Evolutionary conservation across 2,797 vertebrate species (phyloP), one percentile per base, ranked within the genome.

Genomic region (Tangara arthus): DNA sequence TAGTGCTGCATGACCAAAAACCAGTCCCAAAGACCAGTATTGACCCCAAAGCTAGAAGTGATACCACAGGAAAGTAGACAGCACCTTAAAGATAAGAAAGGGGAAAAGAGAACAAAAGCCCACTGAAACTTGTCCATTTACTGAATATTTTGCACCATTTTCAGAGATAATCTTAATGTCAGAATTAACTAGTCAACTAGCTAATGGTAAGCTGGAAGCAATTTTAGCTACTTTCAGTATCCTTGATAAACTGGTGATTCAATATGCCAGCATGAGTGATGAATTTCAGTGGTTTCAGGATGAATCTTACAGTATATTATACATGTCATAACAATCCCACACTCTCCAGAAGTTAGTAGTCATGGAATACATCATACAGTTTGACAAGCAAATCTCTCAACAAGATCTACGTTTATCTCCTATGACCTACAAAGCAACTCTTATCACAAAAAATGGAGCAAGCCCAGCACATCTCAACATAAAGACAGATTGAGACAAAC

Each of bases 291-390:
- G 42, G 83, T 93, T 97, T 95, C 94, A 96, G 89, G 95, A 95
- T 88, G 81, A 94, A 93, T 94, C 72, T 89, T 97, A 86, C 92
- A 94, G 86, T 97, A 94, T 81, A 96, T 97, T 97, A 93, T 94
- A 97, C 41, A 84, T 97, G 96, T 97, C 97, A 96, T 93, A 97
- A 97, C 96, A 97, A 96, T 95, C 93, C 95, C 94, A 97, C 96
- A 90, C 89, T 97, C 93, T 91, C 95, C 96, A 97, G 95, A 97
- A 97, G 96, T 96, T 95, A 84, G 95, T 96, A 96, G 96, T 96
- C 94, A 95, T 49, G 68, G 94, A 97, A 97, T 96, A 96, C 84
- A 96, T 97, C 96, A 93, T 73, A 71, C 87, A 83, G 78, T 86
- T 97, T 97, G 97, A 97, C 95, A 96, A 96, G 96, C 83, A 91